These are phyloP conservation scores for Meandrusa payeni DNA, from an alignment of 2,888 invertebrate species.

Conservation along the genomic window DNA sequence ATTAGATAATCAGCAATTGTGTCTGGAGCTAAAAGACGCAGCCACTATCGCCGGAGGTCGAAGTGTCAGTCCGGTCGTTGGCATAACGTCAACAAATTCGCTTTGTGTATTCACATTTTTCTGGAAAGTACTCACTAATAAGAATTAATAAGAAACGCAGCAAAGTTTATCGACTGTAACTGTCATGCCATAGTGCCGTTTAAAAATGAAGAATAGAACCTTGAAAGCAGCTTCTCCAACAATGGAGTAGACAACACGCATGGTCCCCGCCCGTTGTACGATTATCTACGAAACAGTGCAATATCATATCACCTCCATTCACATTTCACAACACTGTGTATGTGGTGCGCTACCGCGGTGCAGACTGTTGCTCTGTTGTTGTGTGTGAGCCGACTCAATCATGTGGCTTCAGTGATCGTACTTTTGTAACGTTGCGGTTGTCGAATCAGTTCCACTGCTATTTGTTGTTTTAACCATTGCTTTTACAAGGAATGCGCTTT, in stretches of 20 bases:
- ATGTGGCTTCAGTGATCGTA: conserved; percentile 18
- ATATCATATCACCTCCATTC: conserved; percentile 65
- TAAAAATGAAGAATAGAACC: conserved; percentile 79
- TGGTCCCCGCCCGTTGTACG: conserved; percentile 73
- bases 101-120: conserved; percentile 77
- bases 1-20: conserved; percentile 72
- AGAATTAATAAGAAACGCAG: conserved; percentile 78
- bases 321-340: conserved; percentile 27
- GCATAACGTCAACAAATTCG: conserved; percentile 61
- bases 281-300: conserved; percentile 79
- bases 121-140: conserved; percentile 72
- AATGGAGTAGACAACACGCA: conserved; percentile 79
- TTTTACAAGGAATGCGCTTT: background rate
- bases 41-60: conserved; percentile 64
- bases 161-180: conserved; percentile 78
- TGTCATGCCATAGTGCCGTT: conserved; percentile 81
- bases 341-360: conserved; percentile 31
- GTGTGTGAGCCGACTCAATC: conserved; percentile 21
- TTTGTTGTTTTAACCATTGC: conserved; percentile 5
- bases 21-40: conserved; percentile 72
- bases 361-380: conserved; percentile 31
- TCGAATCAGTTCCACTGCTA: too few species aligned
- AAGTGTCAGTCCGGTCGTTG: conserved; percentile 59
- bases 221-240: conserved; percentile 81
- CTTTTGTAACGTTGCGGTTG: conserved; percentile 8